Base-by-base conservation (phyloP, 2,113 vertebrate genomes). In the Ondatra zibethicus region DNA sequence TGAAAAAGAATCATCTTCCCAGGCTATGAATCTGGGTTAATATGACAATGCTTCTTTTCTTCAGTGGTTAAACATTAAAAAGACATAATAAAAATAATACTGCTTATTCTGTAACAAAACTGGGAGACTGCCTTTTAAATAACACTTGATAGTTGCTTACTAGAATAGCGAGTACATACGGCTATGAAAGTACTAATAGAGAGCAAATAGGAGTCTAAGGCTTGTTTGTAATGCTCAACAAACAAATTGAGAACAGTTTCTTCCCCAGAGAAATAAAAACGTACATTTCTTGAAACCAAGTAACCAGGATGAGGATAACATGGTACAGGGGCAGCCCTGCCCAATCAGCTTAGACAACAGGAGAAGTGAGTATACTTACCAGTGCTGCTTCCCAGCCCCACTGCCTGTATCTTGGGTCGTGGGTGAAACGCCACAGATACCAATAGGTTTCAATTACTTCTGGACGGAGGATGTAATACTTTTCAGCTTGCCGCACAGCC, bases 381-480 rank as follows among this genome's bases (percentile, higher is more conserved):
- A 99, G 99, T 0, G 99, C 98, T 84, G 99, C 99, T 98, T 99
- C 99, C 99, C 99, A 99, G 98, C 99, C 99, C 99, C 99, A 99
- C 98, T 99, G 99, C 50, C 99, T 98, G 98, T 99, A 99, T 95
- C 99, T 99, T 95, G 99, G 99, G 95, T 99, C 99, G 0, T 99
- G 99, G 76, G 99, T 99, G 98, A 99, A 99, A 96, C 99, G 99
- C 99, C 99, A 99, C 98, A 99, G 99, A 95, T 99, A 99, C 99
- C 99, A 99, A 96, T 99, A 99, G 21, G 99, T 99, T 98, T 99
- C 99, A 75, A 99, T 99, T 90, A 99, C 99, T 98, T 99, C 99
- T 21, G 99, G 99, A 84, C 99, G 98, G 68, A 99, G 99, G 98
- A 99, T 99, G 98, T 99, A 99, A 97, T 99, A 99, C 97, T 99